Evolutionary conservation across 1,140 invertebrate species (phyloP).

Genomic region (Episyrphus balteatus): DNA sequence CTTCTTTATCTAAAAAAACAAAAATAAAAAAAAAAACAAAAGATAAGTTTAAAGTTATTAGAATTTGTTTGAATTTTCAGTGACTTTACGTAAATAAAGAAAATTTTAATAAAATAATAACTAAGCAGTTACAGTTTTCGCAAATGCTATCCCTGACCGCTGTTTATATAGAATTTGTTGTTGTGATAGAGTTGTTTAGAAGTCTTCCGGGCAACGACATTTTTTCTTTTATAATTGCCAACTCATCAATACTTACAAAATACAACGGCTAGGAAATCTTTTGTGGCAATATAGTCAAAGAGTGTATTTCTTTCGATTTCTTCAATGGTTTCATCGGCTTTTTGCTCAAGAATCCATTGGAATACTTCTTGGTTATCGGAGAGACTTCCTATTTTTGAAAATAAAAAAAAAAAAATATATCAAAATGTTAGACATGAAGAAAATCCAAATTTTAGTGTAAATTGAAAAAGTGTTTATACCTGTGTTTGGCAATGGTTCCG

Average conservation of each 20-base stretch:
- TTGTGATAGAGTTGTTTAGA: no score
- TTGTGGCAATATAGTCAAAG: constrained; percentile 76
- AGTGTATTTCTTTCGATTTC: constrained; percentile 77
- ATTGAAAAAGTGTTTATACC: constrained; percentile 15
- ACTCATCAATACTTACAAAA: constrained; percentile 70
- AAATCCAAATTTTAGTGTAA: not conserved
- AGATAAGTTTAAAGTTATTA: no score
- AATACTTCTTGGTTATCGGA: constrained; percentile 74
- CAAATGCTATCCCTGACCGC: no score
- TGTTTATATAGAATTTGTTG: no score
- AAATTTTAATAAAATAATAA: not conserved
- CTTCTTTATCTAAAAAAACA: constrained; percentile 59
- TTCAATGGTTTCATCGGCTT: constrained; percentile 87
- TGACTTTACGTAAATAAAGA: not conserved
- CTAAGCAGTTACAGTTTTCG: no score
- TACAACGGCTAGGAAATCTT: constrained; percentile 84
- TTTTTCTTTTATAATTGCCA: constrained; percentile 2
- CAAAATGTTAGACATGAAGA: not conserved
- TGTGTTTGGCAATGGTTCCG: constrained; percentile 31
- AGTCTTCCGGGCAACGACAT: not conserved
- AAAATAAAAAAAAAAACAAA: constrained; percentile 2
- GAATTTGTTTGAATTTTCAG: not conserved
- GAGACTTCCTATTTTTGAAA: constrained; percentile 60
- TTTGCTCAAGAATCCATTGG: constrained; percentile 84
- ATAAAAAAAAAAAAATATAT: constrained; percentile 1